Evolutionary conservation across 2,113 vertebrate genomes (phyloP).

Genomic region (Campylomormyrus tamandua): DNA sequence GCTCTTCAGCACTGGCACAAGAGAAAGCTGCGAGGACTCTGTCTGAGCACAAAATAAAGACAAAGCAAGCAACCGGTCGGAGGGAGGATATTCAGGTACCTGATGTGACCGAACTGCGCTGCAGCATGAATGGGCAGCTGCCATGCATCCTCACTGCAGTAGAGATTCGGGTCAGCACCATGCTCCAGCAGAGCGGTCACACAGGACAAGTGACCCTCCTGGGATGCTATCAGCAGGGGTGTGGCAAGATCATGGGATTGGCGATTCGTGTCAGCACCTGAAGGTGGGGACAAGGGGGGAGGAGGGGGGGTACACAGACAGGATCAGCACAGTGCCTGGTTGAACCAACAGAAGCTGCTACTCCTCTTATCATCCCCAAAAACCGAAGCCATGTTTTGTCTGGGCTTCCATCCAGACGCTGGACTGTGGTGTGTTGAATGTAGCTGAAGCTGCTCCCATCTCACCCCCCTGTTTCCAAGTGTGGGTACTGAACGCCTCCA

Average conservation of each 20-base stretch:
- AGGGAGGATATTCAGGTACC: conserved; percentile 54
- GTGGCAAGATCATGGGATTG: conserved; percentile 82
- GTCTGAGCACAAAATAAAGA: background rate
- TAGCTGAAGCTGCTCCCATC: background rate
- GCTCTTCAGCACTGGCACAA: background rate
- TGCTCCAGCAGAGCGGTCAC: conserved; percentile 69
- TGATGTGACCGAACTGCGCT: conserved; percentile 72
- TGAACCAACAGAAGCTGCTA: background rate
- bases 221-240: conserved; percentile 84
- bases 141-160: conserved; percentile 75
- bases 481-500: conserved; percentile 1
- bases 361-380: background rate
- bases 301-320: no score
- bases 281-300: conserved; percentile 21
- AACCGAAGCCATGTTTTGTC: background rate
- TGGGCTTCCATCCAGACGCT: background rate
- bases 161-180: conserved; percentile 74
- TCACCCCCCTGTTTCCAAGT: background rate
- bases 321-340: background rate
- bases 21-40: background rate
- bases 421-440: background rate
- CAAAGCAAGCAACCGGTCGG: no score
- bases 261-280: conserved; percentile 77
- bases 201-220: conserved; percentile 77
- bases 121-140: conserved; percentile 89